Base-by-base conservation (phyloP, 2,797 vertebrate species). In the Remorina albescens region DNA sequence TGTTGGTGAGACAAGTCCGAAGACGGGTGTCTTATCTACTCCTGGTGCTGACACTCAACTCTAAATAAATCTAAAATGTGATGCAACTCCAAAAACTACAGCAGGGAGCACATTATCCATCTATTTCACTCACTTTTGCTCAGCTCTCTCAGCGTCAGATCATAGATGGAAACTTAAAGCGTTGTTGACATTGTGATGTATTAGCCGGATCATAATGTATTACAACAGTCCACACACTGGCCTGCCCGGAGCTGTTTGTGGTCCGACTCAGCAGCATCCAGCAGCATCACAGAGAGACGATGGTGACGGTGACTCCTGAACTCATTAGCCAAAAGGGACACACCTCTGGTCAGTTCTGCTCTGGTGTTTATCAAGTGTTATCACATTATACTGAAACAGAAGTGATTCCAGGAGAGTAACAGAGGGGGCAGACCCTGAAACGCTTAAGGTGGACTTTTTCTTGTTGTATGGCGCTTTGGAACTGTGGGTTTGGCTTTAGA, bases 391-490 rank as follows among this genome's bases (percentile, higher is more conserved):
- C 19, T 37, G 36, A 37, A 9, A 37, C 36, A 37, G 36, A 37
- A 11, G 36, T 37, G 36, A 37, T 37, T 44, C 41, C 41, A 42
- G 5, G 6, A 5, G 19, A 13, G 46, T 12, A 11, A n/a, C n/a
- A 49, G 30, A 25, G 16, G 42, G 56, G 25, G 30, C 34, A 26
- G 64, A 41, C 51, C 36, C 60, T 4, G 15, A 28, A 79, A 69
- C 21, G 81, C 6, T 77, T 13, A 19, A 56, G 42, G 12, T 12
- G 42, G 36, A 65, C 65, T 36, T 55, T 15, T 0, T 15, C 9
- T 6, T 49, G 11, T n/a, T 28, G 28, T 56, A 19, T 49, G 2
- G 18, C 23, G 4, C 46, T 61, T 16, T 32, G 65, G 19, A 15
- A 50, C 3, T 15, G 23, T 15, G 41, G 8, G 64, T n/a, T 15